Evolutionary conservation across 2,888 invertebrate species (phyloP).

Genomic region (Dasysyrphus tricinctus): DNA sequence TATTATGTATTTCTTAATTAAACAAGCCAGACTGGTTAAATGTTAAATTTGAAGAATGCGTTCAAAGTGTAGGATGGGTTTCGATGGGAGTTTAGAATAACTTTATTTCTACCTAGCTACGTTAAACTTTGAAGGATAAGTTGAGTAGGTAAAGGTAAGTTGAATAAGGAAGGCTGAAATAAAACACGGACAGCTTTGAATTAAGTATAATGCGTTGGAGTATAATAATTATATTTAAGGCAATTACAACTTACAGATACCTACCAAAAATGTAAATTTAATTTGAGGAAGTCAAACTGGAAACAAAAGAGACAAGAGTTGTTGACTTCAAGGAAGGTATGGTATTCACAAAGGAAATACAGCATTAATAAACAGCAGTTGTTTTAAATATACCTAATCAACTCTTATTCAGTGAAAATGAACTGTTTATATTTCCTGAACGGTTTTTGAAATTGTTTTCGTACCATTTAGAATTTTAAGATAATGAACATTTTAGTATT

Average conservation of each 20-base stretch:
- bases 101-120: not conserved
- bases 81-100: not conserved
- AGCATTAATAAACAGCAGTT: not conserved
- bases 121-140: not conserved
- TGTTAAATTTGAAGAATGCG: conserved; percentile 28
- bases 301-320: not conserved
- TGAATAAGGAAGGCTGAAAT: not conserved
- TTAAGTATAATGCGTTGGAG: not conserved
- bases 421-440: no score
- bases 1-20: conserved; percentile 55
- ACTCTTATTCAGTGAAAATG: not conserved
- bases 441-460: no score
- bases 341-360: not conserved
- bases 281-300: not conserved
- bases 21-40: conserved; percentile 43
- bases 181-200: not conserved
- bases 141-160: not conserved
- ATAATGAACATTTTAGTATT: no score
- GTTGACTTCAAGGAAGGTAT: not conserved
- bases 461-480: no score
- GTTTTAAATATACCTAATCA: not conserved
- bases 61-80: conserved; percentile 12
- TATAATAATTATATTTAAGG: not conserved
- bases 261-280: not conserved
- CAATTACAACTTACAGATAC: not conserved